Percentiles rank a stretch among this genome's conserved stretches.
Conservation (phyloP, 2,888 invertebrate genomes). For the Drosophila kokeensis region DNA sequence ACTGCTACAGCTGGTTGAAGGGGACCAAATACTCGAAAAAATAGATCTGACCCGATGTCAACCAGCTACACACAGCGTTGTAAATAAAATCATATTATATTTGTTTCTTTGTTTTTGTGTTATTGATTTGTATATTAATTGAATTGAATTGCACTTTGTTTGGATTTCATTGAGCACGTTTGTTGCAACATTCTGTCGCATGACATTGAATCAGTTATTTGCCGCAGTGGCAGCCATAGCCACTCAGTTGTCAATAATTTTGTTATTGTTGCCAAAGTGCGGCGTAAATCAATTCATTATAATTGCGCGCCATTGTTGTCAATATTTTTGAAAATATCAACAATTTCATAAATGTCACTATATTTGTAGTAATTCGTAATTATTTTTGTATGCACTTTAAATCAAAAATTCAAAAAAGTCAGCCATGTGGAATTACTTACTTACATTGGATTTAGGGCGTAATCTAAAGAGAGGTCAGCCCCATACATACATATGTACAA, state of each 20-base stretch:
- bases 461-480: not conserved
- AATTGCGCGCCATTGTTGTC: constrained; percentile 66
- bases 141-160: constrained; percentile 53
- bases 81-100: constrained; percentile 70
- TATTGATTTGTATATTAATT: constrained; percentile 46
- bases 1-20: constrained; percentile 91
- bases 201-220: constrained; percentile 30
- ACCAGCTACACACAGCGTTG: constrained; percentile 88
- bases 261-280: not conserved
- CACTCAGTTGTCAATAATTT: not conserved
- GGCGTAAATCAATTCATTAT: constrained; percentile 71
- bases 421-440: not conserved
- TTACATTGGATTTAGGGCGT: not conserved
- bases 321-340: constrained; percentile 38
- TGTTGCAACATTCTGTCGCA: constrained; percentile 28
- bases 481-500: not conserved
- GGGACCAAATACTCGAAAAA: constrained; percentile 89
- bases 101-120: constrained; percentile 19
- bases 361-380: constrained; percentile 3
- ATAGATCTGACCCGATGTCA: constrained; percentile 89
- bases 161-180: constrained; percentile 69
- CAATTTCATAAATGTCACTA: not conserved
- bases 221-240: constrained; percentile 27
- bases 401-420: not conserved
- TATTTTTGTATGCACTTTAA: not conserved